These are phyloP conservation scores for Chrysolophus pictus DNA, from an alignment of 2,797 vertebrate genomes.

Conservation along the genomic window DNA sequence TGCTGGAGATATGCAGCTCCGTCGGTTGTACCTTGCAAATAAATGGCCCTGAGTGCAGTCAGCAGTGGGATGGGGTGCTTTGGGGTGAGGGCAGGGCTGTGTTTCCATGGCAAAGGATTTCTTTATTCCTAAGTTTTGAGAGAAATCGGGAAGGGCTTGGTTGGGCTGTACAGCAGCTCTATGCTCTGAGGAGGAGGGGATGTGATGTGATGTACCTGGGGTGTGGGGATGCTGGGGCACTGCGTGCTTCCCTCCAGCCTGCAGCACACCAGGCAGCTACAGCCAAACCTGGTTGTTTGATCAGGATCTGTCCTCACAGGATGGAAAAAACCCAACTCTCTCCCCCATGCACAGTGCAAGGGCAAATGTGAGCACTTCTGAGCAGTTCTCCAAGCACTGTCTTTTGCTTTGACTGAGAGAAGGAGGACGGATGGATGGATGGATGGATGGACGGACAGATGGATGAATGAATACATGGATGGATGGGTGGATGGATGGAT, in stretches of 20 bases:
- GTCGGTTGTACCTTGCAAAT: not conserved
- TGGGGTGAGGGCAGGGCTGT: not conserved
- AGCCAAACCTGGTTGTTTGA: not conserved
- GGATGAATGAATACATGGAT: not conserved
- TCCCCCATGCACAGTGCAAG: accelerated
- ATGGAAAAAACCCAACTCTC: not conserved
- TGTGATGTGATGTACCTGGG: not conserved
- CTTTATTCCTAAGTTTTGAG: not conserved
- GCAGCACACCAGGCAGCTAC: not conserved
- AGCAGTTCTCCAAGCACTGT: accelerated
- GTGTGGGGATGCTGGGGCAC: not conserved
- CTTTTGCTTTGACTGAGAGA: not conserved
- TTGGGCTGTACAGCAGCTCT: not conserved
- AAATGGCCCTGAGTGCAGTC: not conserved
- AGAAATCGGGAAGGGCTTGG: not conserved
- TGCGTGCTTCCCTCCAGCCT: not conserved
- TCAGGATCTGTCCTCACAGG: not conserved
- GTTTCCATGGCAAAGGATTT: not conserved
- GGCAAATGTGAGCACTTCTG: not conserved
- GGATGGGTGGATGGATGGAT: not conserved
- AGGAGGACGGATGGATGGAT: not conserved
- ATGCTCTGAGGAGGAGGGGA: not conserved
- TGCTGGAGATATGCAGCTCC: not conserved
- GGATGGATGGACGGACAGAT: not conserved
- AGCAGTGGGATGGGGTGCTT: not conserved